A percentile compares a stretch with the other conserved stretches of the same genome.
These are phyloP conservation scores for Drosophila cyrtoloma DNA, from an alignment of 2,888 invertebrate genomes.

Conservation along the genomic window DNA sequence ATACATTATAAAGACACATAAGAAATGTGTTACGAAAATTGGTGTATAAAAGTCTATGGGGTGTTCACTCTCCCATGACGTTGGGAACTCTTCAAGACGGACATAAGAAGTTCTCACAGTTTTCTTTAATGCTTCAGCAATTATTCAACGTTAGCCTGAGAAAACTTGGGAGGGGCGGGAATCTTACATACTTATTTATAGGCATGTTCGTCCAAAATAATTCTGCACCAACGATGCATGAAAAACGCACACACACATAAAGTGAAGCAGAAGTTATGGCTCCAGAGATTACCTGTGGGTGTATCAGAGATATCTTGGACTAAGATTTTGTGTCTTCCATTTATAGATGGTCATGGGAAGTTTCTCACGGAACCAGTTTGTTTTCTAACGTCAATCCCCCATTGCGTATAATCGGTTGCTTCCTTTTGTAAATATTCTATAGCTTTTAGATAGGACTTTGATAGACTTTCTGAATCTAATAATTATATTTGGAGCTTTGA, in stretches of 20 bases:
- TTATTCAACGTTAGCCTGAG: conserved; percentile 55
- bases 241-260: conserved; percentile 41
- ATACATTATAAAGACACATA: conserved; percentile 1
- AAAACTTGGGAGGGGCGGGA: conserved; percentile 46
- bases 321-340: conserved; percentile 26
- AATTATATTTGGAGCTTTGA: not conserved
- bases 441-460: not conserved
- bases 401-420: not conserved
- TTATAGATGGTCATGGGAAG: conserved; percentile 48
- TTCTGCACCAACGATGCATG: conserved; percentile 64
- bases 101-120: conserved; percentile 72
- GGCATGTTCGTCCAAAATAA: conserved; percentile 49
- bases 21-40: conserved; percentile 46
- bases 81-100: conserved; percentile 80
- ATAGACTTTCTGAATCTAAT: not conserved
- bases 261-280: conserved; percentile 17
- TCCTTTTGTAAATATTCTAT: not conserved
- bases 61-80: conserved; percentile 84
- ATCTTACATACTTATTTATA: conserved; percentile 33
- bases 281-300: conserved; percentile 17
- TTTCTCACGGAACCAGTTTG: conserved; percentile 44
- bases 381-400: conserved; percentile 4
- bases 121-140: conserved; percentile 70
- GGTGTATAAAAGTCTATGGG: conserved; percentile 41
- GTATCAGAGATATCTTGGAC: conserved; percentile 3